Evolutionary conservation across 2,797 vertebrate species (phyloP).

Genomic region (Peromyscus melanophrys): DNA sequence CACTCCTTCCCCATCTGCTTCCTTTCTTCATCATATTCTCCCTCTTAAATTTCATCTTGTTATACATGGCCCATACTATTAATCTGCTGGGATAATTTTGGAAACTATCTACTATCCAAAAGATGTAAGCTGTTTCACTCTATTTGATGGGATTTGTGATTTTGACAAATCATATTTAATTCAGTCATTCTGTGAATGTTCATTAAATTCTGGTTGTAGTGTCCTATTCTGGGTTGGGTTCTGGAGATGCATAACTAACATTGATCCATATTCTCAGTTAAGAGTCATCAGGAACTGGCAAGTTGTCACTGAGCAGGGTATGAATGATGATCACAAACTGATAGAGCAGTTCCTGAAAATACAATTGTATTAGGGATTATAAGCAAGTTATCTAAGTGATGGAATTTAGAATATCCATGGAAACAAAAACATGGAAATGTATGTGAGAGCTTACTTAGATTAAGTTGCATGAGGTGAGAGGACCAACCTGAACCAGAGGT

Average conservation of each 20-base stretch:
- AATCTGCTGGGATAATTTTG: conserved; percentile 52
- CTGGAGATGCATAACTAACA: neutral
- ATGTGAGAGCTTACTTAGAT: neutral
- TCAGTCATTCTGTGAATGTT: neutral
- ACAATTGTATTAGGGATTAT: neutral
- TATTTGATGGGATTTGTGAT: neutral
- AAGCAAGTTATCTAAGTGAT: neutral
- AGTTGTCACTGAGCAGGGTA: conserved; percentile 16
- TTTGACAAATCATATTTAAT: conserved; percentile 30
- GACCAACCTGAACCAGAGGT: neutral
- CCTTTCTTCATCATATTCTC: conserved; percentile 33
- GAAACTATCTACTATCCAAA: conserved; percentile 18
- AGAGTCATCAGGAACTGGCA: neutral
- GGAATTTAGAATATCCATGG: neutral
- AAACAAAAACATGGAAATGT: neutral
- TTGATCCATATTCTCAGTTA: neutral
- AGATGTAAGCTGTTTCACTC: neutral
- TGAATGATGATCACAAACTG: neutral
- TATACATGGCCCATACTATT: neutral
- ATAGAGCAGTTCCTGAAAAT: neutral
- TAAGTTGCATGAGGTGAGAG: neutral
- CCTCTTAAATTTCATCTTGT: conserved; percentile 36
- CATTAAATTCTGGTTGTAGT: neutral
- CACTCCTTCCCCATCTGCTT: conserved; percentile 15
- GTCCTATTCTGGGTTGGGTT: neutral